Evolutionary conservation across 2,797 vertebrate species (phyloP), one percentile per base, ranked within the genome.

Genomic region (Sebastes hubbsi): DNA sequence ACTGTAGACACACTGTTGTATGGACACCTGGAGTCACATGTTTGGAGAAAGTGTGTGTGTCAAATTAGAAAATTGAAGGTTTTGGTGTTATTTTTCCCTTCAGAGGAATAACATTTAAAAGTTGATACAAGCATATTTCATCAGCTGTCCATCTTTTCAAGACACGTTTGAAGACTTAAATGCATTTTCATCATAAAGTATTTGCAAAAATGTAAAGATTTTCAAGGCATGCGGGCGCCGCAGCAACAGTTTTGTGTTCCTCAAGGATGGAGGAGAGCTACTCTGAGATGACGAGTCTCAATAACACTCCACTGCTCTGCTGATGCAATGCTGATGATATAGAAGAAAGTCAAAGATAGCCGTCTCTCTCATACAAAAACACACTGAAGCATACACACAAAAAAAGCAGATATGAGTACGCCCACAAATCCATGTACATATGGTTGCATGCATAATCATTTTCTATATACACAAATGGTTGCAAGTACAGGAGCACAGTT

Each of bases 301-400:
- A 55, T 72, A 85, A 76, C 56, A 72, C 72, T 62, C n/a, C 27
- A 14, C 62, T 67, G 36, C 77, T 84, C 27, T 56, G 78, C 85
- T 95, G 92, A 95, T 93, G 93, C 89, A 94, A 95, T 49, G 32
- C 86, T 93, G 93, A 94, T 55, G 90, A 89, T 79, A 92, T 2
- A 87, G 75, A 80, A 1, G 90, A 82, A 94, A 94, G 85, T 58
- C 84, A 85, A 46, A 75, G 83, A 88, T 69, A 77, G 34, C 65
- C 49, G 12, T 66, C 63, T 60, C 38, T 55, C 64, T 25, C 30
- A 61, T 36, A 58, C 27, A 66, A 38, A 66, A 58, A 84, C 46
- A 67, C 49, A 64, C 2, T 24, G 56, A 10, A n/a, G 54, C 34
- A 16, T 6, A 32, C 29, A 49, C 22, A 58, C 22, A 66, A 20